Evolutionary conservation across 2,888 invertebrate genomes (phyloP).

Genomic region (Amphipoea oculea): DNA sequence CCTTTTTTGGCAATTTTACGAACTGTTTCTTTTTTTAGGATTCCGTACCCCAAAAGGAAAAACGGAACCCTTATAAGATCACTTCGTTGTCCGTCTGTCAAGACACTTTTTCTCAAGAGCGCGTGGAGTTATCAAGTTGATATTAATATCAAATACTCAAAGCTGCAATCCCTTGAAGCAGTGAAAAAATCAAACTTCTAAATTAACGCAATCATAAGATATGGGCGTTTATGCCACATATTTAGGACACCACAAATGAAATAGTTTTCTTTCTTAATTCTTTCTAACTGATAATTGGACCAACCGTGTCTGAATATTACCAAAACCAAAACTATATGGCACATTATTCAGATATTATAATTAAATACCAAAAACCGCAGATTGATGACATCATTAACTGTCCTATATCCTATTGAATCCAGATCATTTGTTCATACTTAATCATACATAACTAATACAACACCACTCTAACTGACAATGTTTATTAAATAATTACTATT

Average conservation of each 20-base stretch:
- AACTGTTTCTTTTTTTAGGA: neutral
- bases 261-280: neutral
- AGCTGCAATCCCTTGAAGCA: no score
- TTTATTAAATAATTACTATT: constrained; percentile 33
- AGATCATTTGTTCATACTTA: constrained; percentile 13
- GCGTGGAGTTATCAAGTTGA: no score
- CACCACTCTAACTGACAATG: constrained; percentile 8
- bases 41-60: no score
- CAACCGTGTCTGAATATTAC: neutral
- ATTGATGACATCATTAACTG: neutral
- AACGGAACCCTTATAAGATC: no score
- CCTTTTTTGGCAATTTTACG: neutral
- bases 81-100: no score
- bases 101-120: no score
- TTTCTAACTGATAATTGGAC: neutral
- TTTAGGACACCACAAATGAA: no score
- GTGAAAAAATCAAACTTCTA: no score
- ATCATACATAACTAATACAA: neutral
- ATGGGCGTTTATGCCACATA: no score
- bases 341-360: neutral
- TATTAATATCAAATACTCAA: no score
- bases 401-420: constrained; percentile 4
- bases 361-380: neutral
- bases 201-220: no score
- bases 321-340: neutral